Base-by-base conservation (phyloP, 1,140 invertebrate species). In the Drosophila lacteicornis region DNA sequence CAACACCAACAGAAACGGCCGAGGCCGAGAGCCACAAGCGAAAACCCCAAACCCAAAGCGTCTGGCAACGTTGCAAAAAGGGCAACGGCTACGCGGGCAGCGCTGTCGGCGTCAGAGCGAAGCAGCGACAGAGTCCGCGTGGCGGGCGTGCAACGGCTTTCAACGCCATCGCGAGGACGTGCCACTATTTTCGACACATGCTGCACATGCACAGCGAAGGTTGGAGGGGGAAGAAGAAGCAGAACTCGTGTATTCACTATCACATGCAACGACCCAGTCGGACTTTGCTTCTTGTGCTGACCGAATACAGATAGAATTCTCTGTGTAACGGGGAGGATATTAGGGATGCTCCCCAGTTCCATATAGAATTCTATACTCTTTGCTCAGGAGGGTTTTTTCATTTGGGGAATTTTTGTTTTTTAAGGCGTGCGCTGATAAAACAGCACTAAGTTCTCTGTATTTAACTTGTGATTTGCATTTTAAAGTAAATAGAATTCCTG, bases 121-220 rank as follows among this genome's bases (percentile, higher is more conserved):
- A 46, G 19, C 12, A 19, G 53, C 60, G 38, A 7, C 66, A 45
- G 62, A 38, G 45, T 30, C 42, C 49, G 83, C 74, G 86, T 91
- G 91, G 91, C 69, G 91, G 91, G 4, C 55, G 74, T 90, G 90
- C 79, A 81, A 55, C 61, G n/a, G 76, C 79, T 91, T 91, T 91
- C 71, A 58, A 86, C 82, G 75, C 43, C 45, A 75, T 49, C n/a
- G 27, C 22, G 85, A 90, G 85, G 85, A 22, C 49, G 75, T 91
- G 85, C 82, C 55, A 61, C 68, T 19, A 47, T 86, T 86, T 90
- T 77, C 61, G 55, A 87, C 75, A 68, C 36, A 25, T 85, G 79
- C 79, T 90, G 86, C 85, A 90, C 81, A 91, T 85, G 85, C 80
- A 82, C 51, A 51, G 27, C 6, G 40, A 12, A 13, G 38, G 19